Evolutionary conservation across 1,140 invertebrate genomes (phyloP), one percentile per base, ranked within the genome.

Genomic region (Drosophila leontia): DNA sequence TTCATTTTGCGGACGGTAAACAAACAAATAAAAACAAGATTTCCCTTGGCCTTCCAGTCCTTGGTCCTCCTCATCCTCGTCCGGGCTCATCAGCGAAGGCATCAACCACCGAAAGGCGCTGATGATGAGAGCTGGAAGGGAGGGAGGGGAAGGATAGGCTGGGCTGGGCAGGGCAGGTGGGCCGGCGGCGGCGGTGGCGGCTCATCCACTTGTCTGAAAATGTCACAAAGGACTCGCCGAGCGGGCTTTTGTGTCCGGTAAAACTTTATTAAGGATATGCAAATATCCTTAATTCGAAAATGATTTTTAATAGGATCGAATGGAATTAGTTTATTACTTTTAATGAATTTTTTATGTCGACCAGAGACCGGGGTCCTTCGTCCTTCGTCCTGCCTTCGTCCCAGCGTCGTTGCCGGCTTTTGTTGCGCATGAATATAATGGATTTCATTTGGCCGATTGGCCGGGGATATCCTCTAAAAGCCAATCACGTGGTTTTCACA

Each of bases 301-400:
- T 92, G 91, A 92, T 92, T 92, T 92, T 92, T 92, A 92, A 92
- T 92, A 92, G 91, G 91, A 92, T 92, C 91, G 91, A 91, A 92
- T 92, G 91, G 91, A 92, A 92, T 92, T 92, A 92, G 91, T 91
- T 92, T 92, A 92, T 92, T 92, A 92, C 91, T 92, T 92, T 92
- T 92, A 92, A 92, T 92, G 91, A 92, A 92, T 92, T 92, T 92
- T 92, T 92, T 92, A 92, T 92, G 91, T 92, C 76, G 75, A 58
- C 55, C 53, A 35, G 55, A 39, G 13, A 26, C n/a, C 23, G 56
- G 19, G 9, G 39, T 41, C 42, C 23, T 23, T 23, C 23, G 26
- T 6, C 5, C 42, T 32, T 42, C 32, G 37, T 53, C 72, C 53
- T 41, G 48, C 5, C 26, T n/a, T n/a, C n/a, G 2, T 50, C n/a